Base-by-base conservation (phyloP, 2,888 invertebrate genomes). In the Idaea aversata region DNA sequence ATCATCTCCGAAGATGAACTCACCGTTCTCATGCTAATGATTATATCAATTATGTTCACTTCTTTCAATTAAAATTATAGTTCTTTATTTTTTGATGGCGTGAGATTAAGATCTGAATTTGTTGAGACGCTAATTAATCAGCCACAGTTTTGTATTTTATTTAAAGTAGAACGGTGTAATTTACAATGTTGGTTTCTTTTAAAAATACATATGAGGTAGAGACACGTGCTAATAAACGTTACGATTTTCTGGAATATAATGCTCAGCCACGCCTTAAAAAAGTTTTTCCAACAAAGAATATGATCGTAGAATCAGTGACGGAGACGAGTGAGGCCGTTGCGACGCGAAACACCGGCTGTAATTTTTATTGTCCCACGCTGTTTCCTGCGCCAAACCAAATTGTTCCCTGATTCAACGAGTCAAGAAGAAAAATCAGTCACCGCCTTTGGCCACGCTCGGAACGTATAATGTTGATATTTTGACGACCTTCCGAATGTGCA, bases 391-490 rank as follows among this genome's bases (percentile, higher is more conserved):
- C 84, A 85, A 80, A 77, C 83, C 77, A 88, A 88, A 88, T 82
- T 82, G 81, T 80, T 80, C 85, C 88, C 85, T 91, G 85, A 81
- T 72, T 73, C 84, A 72, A 77, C 79, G 76, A 67, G 63, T 67
- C 75, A 87, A 80, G 85, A 79, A 75, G 78, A 81, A 81, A 86
- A 87, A 83, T 90, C 77, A 82, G 74, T 83, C 77, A 80, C 75
- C 80, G 61, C 72, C 70, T 70, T 70, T 72, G 69, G 79, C 81
- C 84, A 85, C 82, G 84, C 85, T 83, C 84, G 84, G 87, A 88
- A 82, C 82, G 82, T 84, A 87, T 86, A 87, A 87, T 88, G 89
- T 89, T 88, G 85, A 88, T 88, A 84, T 85, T 87, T 83, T 81
- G 82, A 80, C 77, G 81, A 86, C 76, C 81, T 80, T 81, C 79